Base-by-base conservation (phyloP, 2,888 invertebrate genomes). In the Eilema caniola region DNA sequence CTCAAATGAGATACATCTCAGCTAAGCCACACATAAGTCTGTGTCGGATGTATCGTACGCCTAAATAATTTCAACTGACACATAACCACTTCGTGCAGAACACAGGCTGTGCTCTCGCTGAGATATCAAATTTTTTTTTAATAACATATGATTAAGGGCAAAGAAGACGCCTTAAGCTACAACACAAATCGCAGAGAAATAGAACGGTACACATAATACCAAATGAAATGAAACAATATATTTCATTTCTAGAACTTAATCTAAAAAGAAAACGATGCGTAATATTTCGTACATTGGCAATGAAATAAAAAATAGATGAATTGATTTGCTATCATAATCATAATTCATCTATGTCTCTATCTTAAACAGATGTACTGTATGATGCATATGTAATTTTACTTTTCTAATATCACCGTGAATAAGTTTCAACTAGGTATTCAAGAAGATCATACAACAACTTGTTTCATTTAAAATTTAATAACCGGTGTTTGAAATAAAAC, bases 11-110 rank as follows among this genome's bases (percentile, higher is more conserved):
- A 20, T 53, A n/a, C 20, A 53, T 53, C n/a, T 53, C 53, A n/a
- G 53, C 8, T 53, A 53, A 53, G 53, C n/a, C 53, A 2, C 53
- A n/a, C 53, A 53, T n/a, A 53, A 20, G 53, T 20, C 53, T 53
- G 53, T 53, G 53, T 53, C 8, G 53, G 8, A n/a, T 5, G n/a
- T n/a, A 53, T 53, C n/a, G n/a, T 53, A 10, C 16, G 53, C n/a
- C n/a, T 8, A 20, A 53, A 53, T 53, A n/a, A n/a, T 53, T n/a
- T 8, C n/a, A 10, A n/a, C 53, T n/a, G 20, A 20, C n/a, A 53
- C 53, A 53, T n/a, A 53, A n/a, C 53, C 53, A 53, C 53, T 53
- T 53, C n/a, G 53, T 53, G 10, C n/a, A n/a, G n/a, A 53, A 53
- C n/a, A 53, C n/a, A n/a, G 8, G 10, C 20, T 8, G n/a, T n/a